Base-by-base conservation (phyloP, 2,888 invertebrate genomes). In the Phalangium opilio region DNA sequence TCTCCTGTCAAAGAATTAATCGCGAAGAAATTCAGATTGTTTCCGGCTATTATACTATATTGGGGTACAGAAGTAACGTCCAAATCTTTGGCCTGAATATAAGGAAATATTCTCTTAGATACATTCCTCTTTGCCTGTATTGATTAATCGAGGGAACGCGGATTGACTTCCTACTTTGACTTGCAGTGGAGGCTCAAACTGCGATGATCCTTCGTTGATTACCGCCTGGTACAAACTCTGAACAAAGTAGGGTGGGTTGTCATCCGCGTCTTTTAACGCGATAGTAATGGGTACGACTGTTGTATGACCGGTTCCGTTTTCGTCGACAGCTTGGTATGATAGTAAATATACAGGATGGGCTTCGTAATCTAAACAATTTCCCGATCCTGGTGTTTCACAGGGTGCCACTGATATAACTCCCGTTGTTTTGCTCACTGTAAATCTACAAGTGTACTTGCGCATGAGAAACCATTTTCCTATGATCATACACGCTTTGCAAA, bases 351-450 rank as follows among this genome's bases (percentile, higher is more conserved):
- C 81, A 44, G 76, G 75, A 62, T 82, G 78, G 1, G 78, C 76
- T 67, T 90, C 89, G 59, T 75, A 86, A 67, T 87, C 90, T 21
- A 90, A 69, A 61, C 91, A 91, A 4, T 81, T 79, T 12, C 73
- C 67, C 2, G 63, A 64, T 0, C 81, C 79, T 3, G 78, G 78
- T 0, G 74, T 72, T 12, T 73, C 70, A 58, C 89, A 89, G 2
- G 76, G 71, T 0, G 80, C 83, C 0, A 91, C 82, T 0, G 79
- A 77, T 57, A 93, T 81, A 10, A 77, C 75, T 2, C 93, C 91
- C 3, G 82, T 81, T 48, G 76, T 72, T 57, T 77, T 76, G 65
- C 89, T 79, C 19, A 90, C 83, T 1, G 68, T 62, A 69, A 90
- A 90, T 53, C 70, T 63, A 55, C 10, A 38, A 4, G 15, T 12